Percentiles rank a stretch among this genome's conserved stretches.
These are phyloP conservation scores for Sphaeridia pumilis DNA, from an alignment of 2,888 invertebrate species.

Conservation along the genomic window DNA sequence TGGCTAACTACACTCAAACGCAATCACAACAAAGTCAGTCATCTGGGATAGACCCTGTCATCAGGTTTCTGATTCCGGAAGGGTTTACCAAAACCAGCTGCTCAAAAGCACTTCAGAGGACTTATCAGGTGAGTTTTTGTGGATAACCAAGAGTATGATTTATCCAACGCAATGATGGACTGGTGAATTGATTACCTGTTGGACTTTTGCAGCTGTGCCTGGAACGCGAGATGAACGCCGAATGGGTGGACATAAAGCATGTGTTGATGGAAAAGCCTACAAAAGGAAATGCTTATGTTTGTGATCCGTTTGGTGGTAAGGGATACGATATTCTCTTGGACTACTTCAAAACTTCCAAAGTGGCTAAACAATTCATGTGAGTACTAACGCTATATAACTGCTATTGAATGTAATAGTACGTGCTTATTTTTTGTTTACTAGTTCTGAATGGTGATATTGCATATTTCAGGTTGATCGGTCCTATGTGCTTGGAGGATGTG, in stretches of 20 bases:
- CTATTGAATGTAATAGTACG: too few relatives aligned
- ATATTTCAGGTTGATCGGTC: slow-evolving; percentile 77
- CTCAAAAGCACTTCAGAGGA: slow-evolving; percentile 8
- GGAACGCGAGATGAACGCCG: slow-evolving; percentile 50
- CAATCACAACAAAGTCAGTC: slow-evolving; percentile 6
- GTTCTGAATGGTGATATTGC: too few relatives aligned
- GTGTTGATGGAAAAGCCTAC: slow-evolving; percentile 47
- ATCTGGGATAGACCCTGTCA: slow-evolving; percentile 4
- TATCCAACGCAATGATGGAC: too few relatives aligned
- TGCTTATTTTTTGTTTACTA: too few relatives aligned
- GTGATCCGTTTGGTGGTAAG: slow-evolving; percentile 63
- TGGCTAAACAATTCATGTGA: slow-evolving; percentile 55
- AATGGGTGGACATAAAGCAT: slow-evolving; percentile 54
- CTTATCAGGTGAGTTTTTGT: slow-evolving; percentile 24
- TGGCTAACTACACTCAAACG: slow-evolving; percentile 6
- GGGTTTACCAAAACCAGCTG: slow-evolving; percentile 16
- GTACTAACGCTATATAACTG: too few relatives aligned
- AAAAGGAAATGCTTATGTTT: slow-evolving; percentile 62
- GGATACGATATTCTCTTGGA: slow-evolving; percentile 51
- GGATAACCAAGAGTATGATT: too few relatives aligned
- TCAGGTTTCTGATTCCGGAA: slow-evolving; percentile 26
- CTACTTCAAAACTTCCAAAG: slow-evolving; percentile 36
- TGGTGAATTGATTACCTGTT: too few relatives aligned
- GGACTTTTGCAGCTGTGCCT: slow-evolving; percentile 48
- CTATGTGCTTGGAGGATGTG: slow-evolving; percentile 55